phyloP scores from a whole-genome alignment of 1,140 invertebrate genomes.

The Papilio aristodemus region DNA sequence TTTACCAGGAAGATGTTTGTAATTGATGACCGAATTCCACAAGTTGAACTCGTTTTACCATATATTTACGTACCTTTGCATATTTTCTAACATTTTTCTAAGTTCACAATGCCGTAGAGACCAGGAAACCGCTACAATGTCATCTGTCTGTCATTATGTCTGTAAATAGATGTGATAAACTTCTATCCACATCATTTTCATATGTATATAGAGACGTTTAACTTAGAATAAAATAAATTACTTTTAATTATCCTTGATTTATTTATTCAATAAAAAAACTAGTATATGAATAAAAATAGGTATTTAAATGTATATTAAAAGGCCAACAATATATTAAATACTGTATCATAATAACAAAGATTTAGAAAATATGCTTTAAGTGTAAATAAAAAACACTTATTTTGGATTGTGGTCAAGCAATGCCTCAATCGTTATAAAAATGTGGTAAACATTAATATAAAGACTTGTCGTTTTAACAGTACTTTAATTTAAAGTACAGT shows the following conservation, averaged over 20 bases:
- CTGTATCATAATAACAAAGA: too few relatives aligned
- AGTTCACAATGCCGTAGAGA: background rate
- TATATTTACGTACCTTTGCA: conserved; percentile 13
- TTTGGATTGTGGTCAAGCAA: too few relatives aligned
- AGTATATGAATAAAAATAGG: background rate
- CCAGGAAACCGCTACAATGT: conserved; percentile 18
- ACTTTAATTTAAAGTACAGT: background rate
- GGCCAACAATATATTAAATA: too few relatives aligned
- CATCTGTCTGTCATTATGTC: conserved; percentile 24
- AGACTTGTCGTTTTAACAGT: too few relatives aligned
- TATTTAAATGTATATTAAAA: background rate
- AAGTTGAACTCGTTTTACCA: conserved; percentile 3
- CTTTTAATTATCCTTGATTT: conserved; percentile 10
- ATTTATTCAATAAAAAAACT: conserved; percentile 7
- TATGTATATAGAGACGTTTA: conserved; percentile 1
- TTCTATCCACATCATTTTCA: background rate
- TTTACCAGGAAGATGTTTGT: background rate
- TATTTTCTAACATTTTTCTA: conserved; percentile 28
- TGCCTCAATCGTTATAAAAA: too few relatives aligned
- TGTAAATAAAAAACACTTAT: too few relatives aligned
- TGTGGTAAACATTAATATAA: too few relatives aligned
- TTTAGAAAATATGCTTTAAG: too few relatives aligned
- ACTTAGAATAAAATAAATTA: conserved; percentile 20
- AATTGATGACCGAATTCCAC: conserved; percentile 16
- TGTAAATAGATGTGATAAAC: conserved; percentile 20